These are phyloP conservation scores for Phoebastria nigripes DNA, from an alignment of 2,797 vertebrate genomes.

Conservation along the genomic window DNA sequence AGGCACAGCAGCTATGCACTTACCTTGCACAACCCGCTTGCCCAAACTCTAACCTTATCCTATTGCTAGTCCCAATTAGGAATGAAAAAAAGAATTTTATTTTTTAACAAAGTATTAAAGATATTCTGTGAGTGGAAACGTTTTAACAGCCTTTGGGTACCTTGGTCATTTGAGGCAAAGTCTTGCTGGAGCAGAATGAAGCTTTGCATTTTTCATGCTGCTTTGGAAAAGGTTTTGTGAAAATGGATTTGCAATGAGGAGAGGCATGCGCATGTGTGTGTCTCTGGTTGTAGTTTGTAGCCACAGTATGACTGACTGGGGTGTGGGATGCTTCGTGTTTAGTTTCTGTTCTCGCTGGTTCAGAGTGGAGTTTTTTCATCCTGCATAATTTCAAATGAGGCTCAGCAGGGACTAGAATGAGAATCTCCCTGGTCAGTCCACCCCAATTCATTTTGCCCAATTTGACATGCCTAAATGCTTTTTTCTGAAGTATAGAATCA, in stretches of 20 bases:
- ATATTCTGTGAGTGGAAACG: not conserved
- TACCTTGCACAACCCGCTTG: not conserved
- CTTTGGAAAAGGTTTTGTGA: not conserved
- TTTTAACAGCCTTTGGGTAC: not conserved
- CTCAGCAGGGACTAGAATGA: not conserved
- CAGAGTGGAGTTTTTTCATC: not conserved
- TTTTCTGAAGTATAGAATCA: not conserved
- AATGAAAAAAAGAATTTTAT: not conserved
- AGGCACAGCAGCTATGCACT: rapidly evolving
- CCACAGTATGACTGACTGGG: too few relatives aligned
- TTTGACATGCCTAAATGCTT: not conserved
- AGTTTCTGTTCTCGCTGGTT: not conserved
- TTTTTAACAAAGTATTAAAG: not conserved
- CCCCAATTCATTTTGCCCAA: not conserved
- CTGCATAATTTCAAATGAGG: not conserved
- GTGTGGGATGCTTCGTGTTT: not conserved
- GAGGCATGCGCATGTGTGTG: rapidly evolving
- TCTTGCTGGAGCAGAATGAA: not conserved
- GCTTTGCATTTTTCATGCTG: rapidly evolving
- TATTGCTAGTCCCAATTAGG: not conserved
- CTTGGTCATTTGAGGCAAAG: not conserved
- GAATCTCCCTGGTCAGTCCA: not conserved
- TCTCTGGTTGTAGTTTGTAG: not conserved
- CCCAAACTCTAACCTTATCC: not conserved
- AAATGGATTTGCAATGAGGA: not conserved